Percentiles rank a stretch among this genome's conserved stretches.
phyloP scores from a whole-genome alignment of 2,888 invertebrate genomes.

The Meteorus cinctellus region DNA sequence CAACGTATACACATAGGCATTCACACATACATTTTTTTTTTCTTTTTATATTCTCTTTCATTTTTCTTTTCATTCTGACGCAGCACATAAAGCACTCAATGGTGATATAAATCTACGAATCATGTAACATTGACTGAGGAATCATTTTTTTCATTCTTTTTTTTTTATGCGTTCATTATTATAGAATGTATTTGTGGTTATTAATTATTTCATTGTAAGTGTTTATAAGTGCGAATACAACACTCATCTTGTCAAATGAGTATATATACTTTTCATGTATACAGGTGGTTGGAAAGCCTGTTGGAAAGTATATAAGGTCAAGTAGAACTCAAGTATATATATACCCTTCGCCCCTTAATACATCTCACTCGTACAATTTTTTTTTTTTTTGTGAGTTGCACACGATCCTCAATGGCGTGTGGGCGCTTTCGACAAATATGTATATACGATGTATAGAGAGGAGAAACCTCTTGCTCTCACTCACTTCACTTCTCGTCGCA shows the following conservation, averaged over 20 bases:
- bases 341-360: constrained; percentile 24
- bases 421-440: constrained; percentile 7
- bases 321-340: constrained; percentile 58
- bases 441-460: neutral
- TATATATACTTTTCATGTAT: neutral
- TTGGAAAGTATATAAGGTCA: constrained; percentile 58
- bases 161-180: neutral
- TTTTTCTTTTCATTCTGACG: neutral
- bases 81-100: constrained; percentile 13
- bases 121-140: neutral
- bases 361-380: constrained; percentile 14
- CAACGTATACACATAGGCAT: neutral
- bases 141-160: neutral
- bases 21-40: constrained; percentile 11
- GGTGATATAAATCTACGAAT: neutral
- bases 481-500: constrained; percentile 16
- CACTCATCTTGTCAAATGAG: too few species aligned
- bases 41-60: neutral
- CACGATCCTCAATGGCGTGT: constrained; percentile 8
- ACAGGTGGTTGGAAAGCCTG: constrained; percentile 51
- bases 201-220: neutral
- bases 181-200: neutral
- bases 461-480: constrained; percentile 14
- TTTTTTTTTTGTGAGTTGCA: neutral
- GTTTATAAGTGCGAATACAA: too few species aligned